Evolutionary conservation across 2,888 invertebrate genomes (phyloP), one percentile per base, ranked within the genome.

Genomic region (Calameuta idolon): DNA sequence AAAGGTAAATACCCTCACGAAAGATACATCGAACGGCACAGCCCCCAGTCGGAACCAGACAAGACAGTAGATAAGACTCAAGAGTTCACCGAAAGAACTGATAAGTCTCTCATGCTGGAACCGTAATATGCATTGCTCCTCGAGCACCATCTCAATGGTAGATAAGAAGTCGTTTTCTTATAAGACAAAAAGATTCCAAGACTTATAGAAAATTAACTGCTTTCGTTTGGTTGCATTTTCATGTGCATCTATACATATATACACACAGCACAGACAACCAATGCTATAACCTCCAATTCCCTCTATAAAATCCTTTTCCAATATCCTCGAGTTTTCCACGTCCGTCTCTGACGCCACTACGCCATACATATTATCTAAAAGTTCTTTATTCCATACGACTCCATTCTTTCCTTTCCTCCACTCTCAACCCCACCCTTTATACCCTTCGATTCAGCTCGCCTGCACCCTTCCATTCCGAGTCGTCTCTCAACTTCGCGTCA

Each of bases 231-330:
- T 3, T 11, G 31, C 12, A 12, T 71, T 71, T 9, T 4, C 31
- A 71, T 3, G 31, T n/a, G 1, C 23, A 69, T 11, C 0, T 12
- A 75, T 74, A 73, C 11, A 69, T 74, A 34, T 78, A 69, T 68
- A 73, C 35, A 73, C 40, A 76, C 35, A 76, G 33, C 15, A 76
- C 73, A 69, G 23, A 34, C 11, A 31, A 69, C 74, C 37, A 34
- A 75, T 33, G 40, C 71, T 68, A 34, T 15, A 4, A 4, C 23
- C 73, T 31, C n/a, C 11, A 33, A 73, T 55, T 40, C 15, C 68
- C 31, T 23, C 15, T 9, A 9, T 23, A 55, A 55, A 23, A 55
- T 55, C 23, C 55, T 55, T 55, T 55, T 55, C 55, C 55, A 55
- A 55, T 55, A 55, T 23, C 55, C 23, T 23, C 23, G 23, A 23